Evolutionary conservation across 1,140 invertebrate species (phyloP), one percentile per base, ranked within the genome.

Genomic region (Drosophila erecta): DNA sequence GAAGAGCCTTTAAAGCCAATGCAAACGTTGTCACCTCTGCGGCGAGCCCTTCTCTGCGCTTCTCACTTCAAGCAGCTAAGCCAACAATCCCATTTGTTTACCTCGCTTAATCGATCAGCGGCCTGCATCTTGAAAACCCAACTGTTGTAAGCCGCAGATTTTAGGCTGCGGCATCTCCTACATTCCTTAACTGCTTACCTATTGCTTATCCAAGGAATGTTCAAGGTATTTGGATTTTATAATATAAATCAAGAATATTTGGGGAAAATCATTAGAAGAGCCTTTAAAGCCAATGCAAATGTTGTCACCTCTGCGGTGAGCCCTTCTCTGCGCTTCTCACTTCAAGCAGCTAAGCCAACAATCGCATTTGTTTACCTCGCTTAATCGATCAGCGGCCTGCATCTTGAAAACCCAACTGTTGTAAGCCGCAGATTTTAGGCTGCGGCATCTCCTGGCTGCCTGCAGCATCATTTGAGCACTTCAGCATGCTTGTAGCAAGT

Each of bases 401-500:
- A 30, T 35, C 20, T 38, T 33, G 49, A 15, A 54, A 37, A 54
- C 20, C 35, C 60, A 38, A 44, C 33, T 33, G 46, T 15, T 30
- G 35, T 46, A 69, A 69, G 64, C 62, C 62, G 24, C 40, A 37
- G 33, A 67, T 67, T 66, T 69, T 46, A 43, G 24, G 40, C 65
- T 46, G 47, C 44, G 24, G 35, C 65, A 40, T 17, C 41, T 46
- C 47, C 22, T 51, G 27, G 38, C 46, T 44, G 30, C 60, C 49
- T 22, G 22, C 64, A 40, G 62, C 27, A 24, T 38, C 17, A 55
- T 69, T 47, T 38, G 8, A 47, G 51, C 64, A 70, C 66, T 70
- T 70, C 50, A 47, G 27, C 35, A 20, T 64, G 35, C 59, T 67
- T 20, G 66, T 55, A 14, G 41, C 66, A 70, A 70, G 66, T 69